Percentiles rank a stretch among this genome's conserved stretches.
These are phyloP conservation scores for Gouania willdenowi DNA, from an alignment of 2,797 vertebrate genomes.

Conservation along the genomic window DNA sequence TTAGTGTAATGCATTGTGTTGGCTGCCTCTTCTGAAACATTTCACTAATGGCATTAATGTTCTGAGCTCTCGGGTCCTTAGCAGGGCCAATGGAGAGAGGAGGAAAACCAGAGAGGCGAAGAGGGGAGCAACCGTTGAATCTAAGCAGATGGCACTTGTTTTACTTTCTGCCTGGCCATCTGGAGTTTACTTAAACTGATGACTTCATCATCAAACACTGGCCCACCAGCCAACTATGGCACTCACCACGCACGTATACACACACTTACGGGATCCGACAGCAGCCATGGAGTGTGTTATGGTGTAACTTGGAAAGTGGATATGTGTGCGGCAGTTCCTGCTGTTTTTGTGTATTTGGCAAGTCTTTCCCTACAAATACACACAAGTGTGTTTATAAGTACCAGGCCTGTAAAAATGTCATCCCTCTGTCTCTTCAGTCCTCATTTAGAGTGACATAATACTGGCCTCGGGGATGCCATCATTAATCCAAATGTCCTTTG, in stretches of 20 bases:
- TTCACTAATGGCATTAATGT: conserved; percentile 79
- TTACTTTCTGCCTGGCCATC: conserved; percentile 78
- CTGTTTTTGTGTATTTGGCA: conserved; percentile 33
- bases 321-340: conserved; percentile 1
- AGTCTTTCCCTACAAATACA: conserved; percentile 27
- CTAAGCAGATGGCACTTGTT: conserved; percentile 83
- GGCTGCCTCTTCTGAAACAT: conserved; percentile 79
- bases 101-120: conserved; percentile 25
- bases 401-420: conserved; percentile 59
- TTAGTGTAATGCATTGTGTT: conserved; percentile 71
- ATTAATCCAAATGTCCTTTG: conserved; percentile 66
- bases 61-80: conserved; percentile 58
- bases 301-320: conserved; percentile 18
- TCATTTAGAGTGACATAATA: conserved; percentile 70
- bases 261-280: conserved; percentile 52
- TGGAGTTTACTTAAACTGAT: conserved; percentile 82
- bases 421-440: conserved; percentile 56
- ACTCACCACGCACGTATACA: conserved; percentile 60
- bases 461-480: conserved; percentile 55
- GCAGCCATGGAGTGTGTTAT: conserved; percentile 39
- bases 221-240: conserved; percentile 69
- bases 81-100: conserved; percentile 63
- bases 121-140: conserved; percentile 74
- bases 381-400: conserved; percentile 57
- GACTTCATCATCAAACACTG: conserved; percentile 81